Base-by-base conservation (phyloP, 2,888 invertebrate genomes). In the Sesia bembeciformis region DNA sequence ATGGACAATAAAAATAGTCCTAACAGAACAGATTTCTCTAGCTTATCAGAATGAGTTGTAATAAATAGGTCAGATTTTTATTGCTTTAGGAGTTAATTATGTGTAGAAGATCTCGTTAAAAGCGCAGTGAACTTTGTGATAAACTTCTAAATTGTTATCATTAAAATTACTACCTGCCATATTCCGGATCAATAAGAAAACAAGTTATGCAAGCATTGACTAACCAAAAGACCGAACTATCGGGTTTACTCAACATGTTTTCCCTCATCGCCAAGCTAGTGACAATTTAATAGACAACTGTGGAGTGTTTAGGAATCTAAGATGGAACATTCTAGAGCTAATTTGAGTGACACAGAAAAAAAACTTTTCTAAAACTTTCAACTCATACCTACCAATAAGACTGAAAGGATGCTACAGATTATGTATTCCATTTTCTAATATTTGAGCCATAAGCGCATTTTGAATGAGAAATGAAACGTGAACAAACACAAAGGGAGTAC, bases 51-150 rank as follows among this genome's bases (percentile, higher is more conserved):
- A 23, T 76, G 70, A 69, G 67, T 66, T 74, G 71, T 68, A 80
- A 83, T 87, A 84, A 87, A 86, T 84, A 79, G 84, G 80, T 83
- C 85, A 80, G 66, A 23, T 23, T 78, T 78, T 82, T 79, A 83
- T 80, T 79, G 73, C 73, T 74, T 72, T 65, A 69, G 67, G 63
- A 66, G 68, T 64, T 68, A 73, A 72, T 78, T 76, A 82, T 81
- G 81, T 81, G 76, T 68, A 69, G 61, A 62, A 65, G 61, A 64
- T 60, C 67, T 68, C 67, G 67, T 76, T 74, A 72, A 59, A 70
- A 62, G 72, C 66, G 64, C 76, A 72, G 67, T 70, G 70, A 72
- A 72, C 69, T 53, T 58, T 53, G 52, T 58, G 64, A 67, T 66
- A 63, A 63, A 58, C 53, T 57, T 1, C 7, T 42, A 42, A 42